phyloP scores from a whole-genome alignment of 2,888 invertebrate species.

The Volucella inflata region DNA sequence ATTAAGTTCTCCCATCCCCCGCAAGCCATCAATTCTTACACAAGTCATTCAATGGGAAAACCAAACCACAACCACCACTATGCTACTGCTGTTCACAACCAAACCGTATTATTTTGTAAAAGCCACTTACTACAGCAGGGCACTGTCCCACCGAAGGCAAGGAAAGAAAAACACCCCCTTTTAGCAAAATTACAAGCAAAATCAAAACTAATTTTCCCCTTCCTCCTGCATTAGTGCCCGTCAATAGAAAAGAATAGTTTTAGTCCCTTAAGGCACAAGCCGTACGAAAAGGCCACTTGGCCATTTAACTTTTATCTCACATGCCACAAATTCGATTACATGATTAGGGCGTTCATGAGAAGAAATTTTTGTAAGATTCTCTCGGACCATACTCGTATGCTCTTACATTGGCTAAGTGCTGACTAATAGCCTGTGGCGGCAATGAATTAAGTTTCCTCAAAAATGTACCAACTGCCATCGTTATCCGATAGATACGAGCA shows the following conservation, averaged over 20 bases:
- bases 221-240: background rate
- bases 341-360: slow-evolving; percentile 45
- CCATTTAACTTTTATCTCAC: slow-evolving; percentile 60
- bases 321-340: slow-evolving; percentile 65
- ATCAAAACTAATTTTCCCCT: slow-evolving; percentile 44
- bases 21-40: too few relatives aligned
- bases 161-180: background rate
- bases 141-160: background rate
- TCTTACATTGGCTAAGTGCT: slow-evolving; percentile 53
- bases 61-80: too few relatives aligned
- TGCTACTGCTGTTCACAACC: too few relatives aligned
- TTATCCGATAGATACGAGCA: slow-evolving; percentile 1
- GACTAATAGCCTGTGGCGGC: slow-evolving; percentile 64
- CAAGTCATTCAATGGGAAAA: too few relatives aligned
- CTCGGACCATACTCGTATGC: background rate
- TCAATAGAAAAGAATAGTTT: slow-evolving; percentile 2
- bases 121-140: background rate
- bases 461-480: slow-evolving; percentile 43
- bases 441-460: slow-evolving; percentile 37
- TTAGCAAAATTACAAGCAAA: slow-evolving; percentile 17
- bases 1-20: too few relatives aligned
- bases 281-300: slow-evolving; percentile 16
- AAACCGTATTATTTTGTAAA: background rate
- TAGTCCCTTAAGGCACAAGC: slow-evolving; percentile 3
- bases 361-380: slow-evolving; percentile 7